A percentile compares a stretch with the other conserved stretches of the same genome.
Conservation (phyloP, 1,140 invertebrate genomes). For the Ruditapes philippinarum region DNA sequence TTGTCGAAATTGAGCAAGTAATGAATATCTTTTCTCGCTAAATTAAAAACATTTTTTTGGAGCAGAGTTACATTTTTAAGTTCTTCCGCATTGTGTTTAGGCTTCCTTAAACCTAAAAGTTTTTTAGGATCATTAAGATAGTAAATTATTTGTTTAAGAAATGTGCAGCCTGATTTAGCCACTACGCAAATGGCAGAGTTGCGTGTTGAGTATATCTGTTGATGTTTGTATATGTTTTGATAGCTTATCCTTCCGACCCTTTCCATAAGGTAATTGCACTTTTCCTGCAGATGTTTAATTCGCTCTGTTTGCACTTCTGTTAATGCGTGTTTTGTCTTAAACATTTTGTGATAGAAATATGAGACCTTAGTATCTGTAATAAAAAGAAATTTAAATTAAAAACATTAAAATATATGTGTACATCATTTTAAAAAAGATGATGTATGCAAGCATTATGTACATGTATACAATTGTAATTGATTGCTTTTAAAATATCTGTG, state of each 20-base stretch:
- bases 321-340: background rate
- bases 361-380: background rate
- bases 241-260: background rate
- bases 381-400: background rate
- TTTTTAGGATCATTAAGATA: background rate
- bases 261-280: background rate
- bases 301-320: background rate
- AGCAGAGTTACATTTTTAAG: background rate
- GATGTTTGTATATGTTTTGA: background rate
- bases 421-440: too few species aligned
- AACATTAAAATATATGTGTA: too few species aligned
- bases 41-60: background rate
- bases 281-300: background rate
- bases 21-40: background rate
- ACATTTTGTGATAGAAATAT: background rate
- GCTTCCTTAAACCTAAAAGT: too few species aligned
- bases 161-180: slow-evolving; percentile 24
- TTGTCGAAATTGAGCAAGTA: background rate
- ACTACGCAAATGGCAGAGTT: background rate
- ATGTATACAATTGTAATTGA: too few species aligned
- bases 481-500: too few species aligned
- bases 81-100: background rate
- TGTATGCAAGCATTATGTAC: too few species aligned
- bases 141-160: slow-evolving; percentile 5
- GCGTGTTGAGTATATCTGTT: background rate